These are phyloP conservation scores for Cladopsammia gracilis DNA, from an alignment of 64 coral and sea anemone genomes.

Conservation along the genomic window DNA sequence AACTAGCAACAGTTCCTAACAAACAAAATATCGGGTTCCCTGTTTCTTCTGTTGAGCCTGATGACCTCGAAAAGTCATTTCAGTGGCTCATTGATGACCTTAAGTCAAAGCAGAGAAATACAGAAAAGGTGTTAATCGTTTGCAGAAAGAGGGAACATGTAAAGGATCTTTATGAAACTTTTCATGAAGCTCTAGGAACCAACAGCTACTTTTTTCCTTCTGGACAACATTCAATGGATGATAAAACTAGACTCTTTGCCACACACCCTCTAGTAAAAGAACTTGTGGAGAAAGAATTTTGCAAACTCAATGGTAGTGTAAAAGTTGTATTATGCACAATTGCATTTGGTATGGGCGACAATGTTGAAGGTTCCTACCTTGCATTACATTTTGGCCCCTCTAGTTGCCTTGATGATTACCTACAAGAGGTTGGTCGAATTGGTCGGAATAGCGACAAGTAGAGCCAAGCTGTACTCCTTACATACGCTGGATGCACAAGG, in stretches of 20 bases:
- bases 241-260: slow-evolving; percentile 60
- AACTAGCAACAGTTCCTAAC: slow-evolving; percentile 36
- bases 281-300: slow-evolving; percentile 68
- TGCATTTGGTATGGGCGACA: slow-evolving; percentile 78
- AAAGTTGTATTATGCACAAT: slow-evolving; percentile 74
- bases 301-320: slow-evolving; percentile 70
- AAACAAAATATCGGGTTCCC: slow-evolving; percentile 71
- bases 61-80: slow-evolving; percentile 64
- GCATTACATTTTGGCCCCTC: slow-evolving; percentile 85
- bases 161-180: slow-evolving; percentile 78
- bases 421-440: slow-evolving; percentile 72
- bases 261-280: slow-evolving; percentile 70
- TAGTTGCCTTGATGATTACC: slow-evolving; percentile 65
- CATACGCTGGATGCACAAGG: slow-evolving; percentile 64
- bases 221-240: slow-evolving; percentile 42
- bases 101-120: slow-evolving; percentile 15
- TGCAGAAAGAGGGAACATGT: slow-evolving; percentile 70
- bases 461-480: slow-evolving; percentile 7
- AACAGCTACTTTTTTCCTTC: slow-evolving; percentile 52
- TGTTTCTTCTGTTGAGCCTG: slow-evolving; percentile 35
- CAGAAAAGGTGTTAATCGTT: slow-evolving; percentile 75
- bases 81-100: slow-evolving; percentile 71
- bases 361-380: slow-evolving; percentile 59
- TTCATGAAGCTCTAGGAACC: slow-evolving; percentile 32
- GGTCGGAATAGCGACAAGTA: slow-evolving; percentile 17